Evolutionary conservation across 1,140 invertebrate genomes (phyloP).

Genomic region (Drosophila grimshawi): DNA sequence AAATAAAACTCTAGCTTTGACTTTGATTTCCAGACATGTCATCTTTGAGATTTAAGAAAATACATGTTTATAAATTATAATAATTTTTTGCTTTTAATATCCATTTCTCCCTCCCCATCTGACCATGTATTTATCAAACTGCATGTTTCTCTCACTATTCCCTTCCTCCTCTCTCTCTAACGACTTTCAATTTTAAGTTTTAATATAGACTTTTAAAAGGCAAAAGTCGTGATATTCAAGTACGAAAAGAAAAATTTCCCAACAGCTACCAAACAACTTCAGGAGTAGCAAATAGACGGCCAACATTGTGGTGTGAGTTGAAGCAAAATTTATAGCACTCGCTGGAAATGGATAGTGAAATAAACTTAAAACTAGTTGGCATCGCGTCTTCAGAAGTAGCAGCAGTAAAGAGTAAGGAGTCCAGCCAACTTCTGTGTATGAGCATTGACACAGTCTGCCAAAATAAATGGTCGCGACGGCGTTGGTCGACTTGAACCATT

Average conservation of each 20-base stretch:
- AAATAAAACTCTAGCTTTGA: too few species aligned
- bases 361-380: conserved; percentile 43
- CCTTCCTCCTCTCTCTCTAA: background rate
- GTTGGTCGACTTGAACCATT: conserved; percentile 10
- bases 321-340: conserved; percentile 53
- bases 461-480: conserved; percentile 51
- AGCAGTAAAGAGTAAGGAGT: background rate
- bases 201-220: conserved; percentile 16
- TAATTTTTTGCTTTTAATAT: too few species aligned
- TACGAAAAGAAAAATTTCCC: conserved; percentile 19
- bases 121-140: background rate
- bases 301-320: conserved; percentile 30
- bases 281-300: conserved; percentile 56
- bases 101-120: too few species aligned
- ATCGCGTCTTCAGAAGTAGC: background rate
- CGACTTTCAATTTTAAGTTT: conserved; percentile 1
- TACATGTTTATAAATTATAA: too few species aligned
- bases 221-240: background rate
- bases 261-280: conserved; percentile 24
- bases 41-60: too few species aligned
- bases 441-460: conserved; percentile 55
- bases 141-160: background rate
- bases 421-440: conserved; percentile 13
- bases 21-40: too few species aligned
- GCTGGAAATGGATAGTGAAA: conserved; percentile 16